Base-by-base conservation (phyloP, 2,113 vertebrate species). In the Oryzias curvinotus region DNA sequence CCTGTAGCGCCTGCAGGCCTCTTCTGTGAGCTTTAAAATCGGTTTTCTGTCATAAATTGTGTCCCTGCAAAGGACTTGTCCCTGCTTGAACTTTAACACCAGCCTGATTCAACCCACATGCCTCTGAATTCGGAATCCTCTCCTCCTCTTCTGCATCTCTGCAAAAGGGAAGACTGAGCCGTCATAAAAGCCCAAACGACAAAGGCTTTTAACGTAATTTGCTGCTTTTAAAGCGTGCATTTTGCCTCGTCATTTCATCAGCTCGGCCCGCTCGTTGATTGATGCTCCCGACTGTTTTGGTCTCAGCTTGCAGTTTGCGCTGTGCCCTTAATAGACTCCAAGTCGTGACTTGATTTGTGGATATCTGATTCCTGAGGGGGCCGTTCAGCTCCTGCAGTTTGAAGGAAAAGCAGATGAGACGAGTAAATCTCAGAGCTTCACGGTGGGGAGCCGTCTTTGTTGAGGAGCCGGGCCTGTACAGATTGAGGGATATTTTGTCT, bases 351-450 rank as follows among this genome's bases (percentile, higher is more conserved):
- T 86, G 89, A 87, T 76, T 85, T 82, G 80, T 91, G 73, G 68
- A 73, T 62, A 70, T 41, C 49, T 17, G 75, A 74, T 65, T 79
- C 87, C 81, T 48, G 12, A 55, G 84, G 82, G 89, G 82, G 17
- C 53, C 80, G 17, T 85, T 83, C 66, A 50, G 78, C 79, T 74
- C 77, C 82, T 89, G 83, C 84, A 80, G 82, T 77, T 83, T 75
- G 80, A 77, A 80, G 76, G 82, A 81, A 81, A 87, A 87, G 84
- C 89, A 91, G 85, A 91, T 88, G 88, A 90, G 85, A 80, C 26
- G 62, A 82, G 89, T 91, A 91, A 90, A 91, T 91, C 88, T 87
- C 64, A 0, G 68, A 57, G 67, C 77, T 59, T 70, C 87, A 4
- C 88, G 52, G 82, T 77, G 71, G 84, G 89, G 84, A 81, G 73